Percentiles rank a stretch among this genome's conserved stretches.
These are phyloP conservation scores for Callipepla californica DNA, from an alignment of 2,113 vertebrate genomes.

Conservation along the genomic window DNA sequence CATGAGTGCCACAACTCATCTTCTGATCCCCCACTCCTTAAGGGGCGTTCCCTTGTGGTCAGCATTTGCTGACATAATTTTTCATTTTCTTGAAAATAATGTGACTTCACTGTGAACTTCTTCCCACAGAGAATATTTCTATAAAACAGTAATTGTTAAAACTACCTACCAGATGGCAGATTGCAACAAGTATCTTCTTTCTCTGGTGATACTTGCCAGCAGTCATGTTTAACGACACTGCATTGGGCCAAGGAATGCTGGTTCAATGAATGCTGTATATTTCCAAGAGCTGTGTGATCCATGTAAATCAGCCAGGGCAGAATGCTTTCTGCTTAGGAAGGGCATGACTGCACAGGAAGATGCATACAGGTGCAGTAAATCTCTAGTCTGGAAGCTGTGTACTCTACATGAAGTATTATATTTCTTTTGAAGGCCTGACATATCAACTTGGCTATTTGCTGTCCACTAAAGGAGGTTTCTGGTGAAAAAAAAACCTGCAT, in stretches of 20 bases:
- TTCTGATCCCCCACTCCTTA: background rate
- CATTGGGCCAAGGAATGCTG: background rate
- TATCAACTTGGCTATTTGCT: background rate
- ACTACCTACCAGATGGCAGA: background rate
- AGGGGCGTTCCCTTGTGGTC: background rate
- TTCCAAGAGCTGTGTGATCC: background rate
- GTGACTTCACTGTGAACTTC: background rate
- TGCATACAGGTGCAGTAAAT: background rate
- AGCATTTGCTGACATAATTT: background rate
- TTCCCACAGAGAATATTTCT: background rate
- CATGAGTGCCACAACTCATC: background rate
- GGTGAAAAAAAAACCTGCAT: background rate
- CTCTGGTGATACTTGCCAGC: background rate
- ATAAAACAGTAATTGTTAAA: background rate
- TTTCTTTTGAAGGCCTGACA: background rate
- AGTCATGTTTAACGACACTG: background rate
- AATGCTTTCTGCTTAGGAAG: background rate
- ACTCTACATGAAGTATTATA: background rate
- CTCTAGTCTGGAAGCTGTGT: background rate
- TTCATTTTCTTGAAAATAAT: background rate
- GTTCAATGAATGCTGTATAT: background rate
- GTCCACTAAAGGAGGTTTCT: background rate
- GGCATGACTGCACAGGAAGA: background rate
- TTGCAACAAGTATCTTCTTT: background rate
- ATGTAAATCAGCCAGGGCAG: background rate